phyloP scores from a whole-genome alignment of 2,113 vertebrate species.

The Rhegmatorhina hoffmannsi region DNA sequence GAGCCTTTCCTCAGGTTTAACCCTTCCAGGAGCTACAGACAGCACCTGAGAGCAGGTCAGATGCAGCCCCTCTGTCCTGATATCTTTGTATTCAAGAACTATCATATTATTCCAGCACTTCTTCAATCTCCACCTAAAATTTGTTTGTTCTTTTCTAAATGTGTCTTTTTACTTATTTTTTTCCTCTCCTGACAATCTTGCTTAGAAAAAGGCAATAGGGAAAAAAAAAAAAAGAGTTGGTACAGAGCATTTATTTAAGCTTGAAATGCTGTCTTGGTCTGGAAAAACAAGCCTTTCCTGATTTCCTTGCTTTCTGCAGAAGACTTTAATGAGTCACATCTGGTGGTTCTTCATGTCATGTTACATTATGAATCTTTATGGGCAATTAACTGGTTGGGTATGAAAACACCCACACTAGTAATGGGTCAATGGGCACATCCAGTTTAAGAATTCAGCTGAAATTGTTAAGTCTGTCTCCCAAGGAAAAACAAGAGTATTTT shows the following conservation, averaged over 20 bases:
- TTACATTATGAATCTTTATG: conserved; percentile 64
- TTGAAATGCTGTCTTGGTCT: not conserved
- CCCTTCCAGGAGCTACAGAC: not conserved
- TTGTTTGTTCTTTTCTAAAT: not conserved
- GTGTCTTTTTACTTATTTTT: fast-evolving
- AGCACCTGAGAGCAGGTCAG: not conserved
- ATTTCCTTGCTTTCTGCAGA: conserved; percentile 12
- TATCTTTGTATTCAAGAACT: not conserved
- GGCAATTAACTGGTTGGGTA: conserved; percentile 67
- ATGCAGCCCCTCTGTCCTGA: not conserved
- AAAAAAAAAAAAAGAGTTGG: not conserved
- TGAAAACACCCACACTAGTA: conserved; percentile 54
- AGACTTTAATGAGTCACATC: conserved; percentile 62
- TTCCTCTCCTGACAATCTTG: not conserved
- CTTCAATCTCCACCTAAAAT: not conserved
- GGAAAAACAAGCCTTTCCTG: conserved; percentile 18
- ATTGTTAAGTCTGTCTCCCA: not conserved
- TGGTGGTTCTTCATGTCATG: conserved; percentile 56
- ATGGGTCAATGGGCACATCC: conserved; percentile 54
- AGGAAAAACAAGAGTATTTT: not conserved
- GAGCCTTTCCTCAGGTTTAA: not conserved
- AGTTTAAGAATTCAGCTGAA: not conserved
- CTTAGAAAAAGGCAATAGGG: not conserved
- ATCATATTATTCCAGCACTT: not conserved
- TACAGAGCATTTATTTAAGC: not conserved